Evolutionary conservation across 2,888 invertebrate genomes (phyloP).

Genomic region (Nebria brevicollis): DNA sequence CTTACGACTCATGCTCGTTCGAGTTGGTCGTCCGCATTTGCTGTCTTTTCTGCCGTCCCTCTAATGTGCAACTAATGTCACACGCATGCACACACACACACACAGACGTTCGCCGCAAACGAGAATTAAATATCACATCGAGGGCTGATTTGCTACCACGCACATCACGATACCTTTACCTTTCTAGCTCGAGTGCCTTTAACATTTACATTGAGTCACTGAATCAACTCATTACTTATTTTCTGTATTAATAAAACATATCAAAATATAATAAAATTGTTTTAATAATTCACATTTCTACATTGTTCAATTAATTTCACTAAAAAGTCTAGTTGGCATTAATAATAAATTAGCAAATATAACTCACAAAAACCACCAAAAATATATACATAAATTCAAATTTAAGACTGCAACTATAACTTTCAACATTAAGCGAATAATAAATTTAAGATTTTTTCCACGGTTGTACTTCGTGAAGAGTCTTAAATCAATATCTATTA

Average conservation of each 20-base stretch:
- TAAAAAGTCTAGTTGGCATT: too few species aligned
- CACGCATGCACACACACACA: constrained; percentile 13
- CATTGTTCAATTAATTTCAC: too few species aligned
- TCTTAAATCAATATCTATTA: background rate
- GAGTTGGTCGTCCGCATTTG: background rate
- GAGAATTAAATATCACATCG: constrained; percentile 24
- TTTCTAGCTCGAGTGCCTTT: background rate
- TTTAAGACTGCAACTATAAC: too few species aligned
- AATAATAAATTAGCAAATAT: too few species aligned
- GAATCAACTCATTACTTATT: background rate
- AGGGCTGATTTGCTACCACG: constrained; percentile 17
- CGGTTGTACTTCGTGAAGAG: too few species aligned
- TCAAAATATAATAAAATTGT: too few species aligned
- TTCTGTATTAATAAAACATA: background rate
- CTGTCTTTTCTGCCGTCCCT: constrained; percentile 21
- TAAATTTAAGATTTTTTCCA: too few species aligned
- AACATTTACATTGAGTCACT: background rate
- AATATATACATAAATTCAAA: too few species aligned
- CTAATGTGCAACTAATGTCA: constrained; percentile 43
- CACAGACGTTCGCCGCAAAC: background rate
- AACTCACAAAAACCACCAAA: too few species aligned
- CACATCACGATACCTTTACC: background rate
- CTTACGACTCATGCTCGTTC: constrained; percentile 22
- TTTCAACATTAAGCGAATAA: too few species aligned
- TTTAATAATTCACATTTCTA: too few species aligned